phyloP scores from a whole-genome alignment of 64 coral and sea anemone species.

The Actinia tenebrosa region DNA sequence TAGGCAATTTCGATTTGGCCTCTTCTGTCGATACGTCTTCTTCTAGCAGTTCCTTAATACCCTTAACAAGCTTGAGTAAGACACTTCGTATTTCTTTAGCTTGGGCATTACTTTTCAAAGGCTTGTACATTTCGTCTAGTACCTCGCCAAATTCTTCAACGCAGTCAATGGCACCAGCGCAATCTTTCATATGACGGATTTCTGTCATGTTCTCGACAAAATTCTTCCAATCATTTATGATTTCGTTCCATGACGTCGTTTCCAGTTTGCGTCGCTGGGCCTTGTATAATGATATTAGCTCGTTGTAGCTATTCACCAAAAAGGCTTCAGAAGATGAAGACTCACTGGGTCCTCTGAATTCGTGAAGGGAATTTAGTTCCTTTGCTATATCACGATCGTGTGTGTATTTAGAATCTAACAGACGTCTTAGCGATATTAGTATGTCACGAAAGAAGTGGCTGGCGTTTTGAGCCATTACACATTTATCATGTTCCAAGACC shows the following conservation, averaged over 20 bases:
- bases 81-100: neutral
- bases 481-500: neutral
- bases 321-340: neutral
- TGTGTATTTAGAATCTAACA: neutral
- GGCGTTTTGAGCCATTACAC: neutral
- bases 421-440: neutral
- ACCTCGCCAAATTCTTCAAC: slow-evolving; percentile 16
- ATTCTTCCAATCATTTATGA: slow-evolving; percentile 15
- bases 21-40: neutral
- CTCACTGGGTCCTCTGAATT: neutral
- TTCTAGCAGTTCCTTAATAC: neutral
- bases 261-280: neutral
- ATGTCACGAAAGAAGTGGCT: neutral
- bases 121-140: slow-evolving; percentile 12
- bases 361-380: neutral
- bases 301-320: neutral
- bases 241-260: slow-evolving; percentile 27
- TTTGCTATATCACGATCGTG: neutral
- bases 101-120: neutral
- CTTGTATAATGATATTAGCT: neutral
- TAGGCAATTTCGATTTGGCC: neutral
- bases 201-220: slow-evolving; percentile 26
- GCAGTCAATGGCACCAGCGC: slow-evolving; percentile 30
- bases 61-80: neutral
- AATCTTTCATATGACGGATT: slow-evolving; percentile 4